These are phyloP conservation scores for Cryptophagus acutangulus DNA, from an alignment of 2,888 invertebrate genomes.

Conservation along the genomic window DNA sequence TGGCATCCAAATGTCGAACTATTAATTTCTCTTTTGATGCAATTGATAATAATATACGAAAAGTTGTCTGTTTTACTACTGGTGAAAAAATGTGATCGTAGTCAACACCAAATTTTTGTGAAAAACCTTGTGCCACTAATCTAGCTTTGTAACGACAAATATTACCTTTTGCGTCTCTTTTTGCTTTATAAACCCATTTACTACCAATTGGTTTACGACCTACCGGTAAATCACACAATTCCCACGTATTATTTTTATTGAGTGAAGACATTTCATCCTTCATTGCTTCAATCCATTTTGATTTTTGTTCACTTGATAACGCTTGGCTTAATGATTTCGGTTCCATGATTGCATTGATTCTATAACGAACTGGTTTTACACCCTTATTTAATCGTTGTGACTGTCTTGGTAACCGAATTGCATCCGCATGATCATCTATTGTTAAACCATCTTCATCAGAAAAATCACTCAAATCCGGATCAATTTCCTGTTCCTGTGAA, in stretches of 20 bases:
- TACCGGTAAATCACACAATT: neutral
- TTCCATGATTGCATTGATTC: no score
- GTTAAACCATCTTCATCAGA: no score
- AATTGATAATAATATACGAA: neutral
- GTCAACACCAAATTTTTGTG: neutral
- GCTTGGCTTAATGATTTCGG: neutral
- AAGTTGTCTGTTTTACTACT: neutral
- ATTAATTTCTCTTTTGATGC: neutral
- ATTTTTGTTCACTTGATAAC: neutral
- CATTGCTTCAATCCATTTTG: neutral
- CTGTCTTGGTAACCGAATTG: no score
- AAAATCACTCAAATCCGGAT: no score
- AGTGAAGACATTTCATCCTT: neutral
- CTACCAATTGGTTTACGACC: neutral
- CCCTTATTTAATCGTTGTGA: no score
- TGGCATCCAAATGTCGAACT: neutral
- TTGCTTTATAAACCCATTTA: constrained; percentile 1
- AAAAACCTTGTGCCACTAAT: neutral
- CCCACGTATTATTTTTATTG: neutral
- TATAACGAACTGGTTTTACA: no score
- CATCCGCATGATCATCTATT: no score
- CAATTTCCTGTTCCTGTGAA: no score
- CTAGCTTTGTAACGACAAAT: neutral
- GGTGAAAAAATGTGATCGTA: constrained; percentile 1
- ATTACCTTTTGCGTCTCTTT: neutral